A percentile compares a stretch with the other conserved stretches of the same genome.
These are phyloP conservation scores for Phoenicopterus ruber DNA, from an alignment of 2,113 vertebrate genomes.

Conservation along the genomic window DNA sequence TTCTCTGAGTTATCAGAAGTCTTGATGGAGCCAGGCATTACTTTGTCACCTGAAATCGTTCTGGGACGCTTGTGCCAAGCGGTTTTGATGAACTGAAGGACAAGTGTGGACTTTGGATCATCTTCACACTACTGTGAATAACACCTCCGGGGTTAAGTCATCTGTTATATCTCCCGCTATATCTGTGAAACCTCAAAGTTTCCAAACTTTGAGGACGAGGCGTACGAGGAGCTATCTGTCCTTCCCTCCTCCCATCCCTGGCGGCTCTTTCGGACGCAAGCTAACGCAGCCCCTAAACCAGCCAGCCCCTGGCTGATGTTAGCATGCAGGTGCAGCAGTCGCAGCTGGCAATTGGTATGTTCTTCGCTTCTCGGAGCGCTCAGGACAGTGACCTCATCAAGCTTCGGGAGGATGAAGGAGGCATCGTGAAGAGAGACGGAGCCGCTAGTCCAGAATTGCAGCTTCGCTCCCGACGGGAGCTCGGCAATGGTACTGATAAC, in stretches of 20 bases:
- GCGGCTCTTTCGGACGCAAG: accelerated
- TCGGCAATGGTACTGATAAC: not conserved
- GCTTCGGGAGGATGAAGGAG: not conserved
- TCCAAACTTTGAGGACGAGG: not conserved
- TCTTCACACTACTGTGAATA: not conserved
- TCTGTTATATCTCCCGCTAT: not conserved
- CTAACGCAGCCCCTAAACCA: not conserved
- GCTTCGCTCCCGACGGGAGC: not conserved
- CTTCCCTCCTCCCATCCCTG: not conserved
- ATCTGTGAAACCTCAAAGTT: not conserved
- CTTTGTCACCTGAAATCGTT: not conserved
- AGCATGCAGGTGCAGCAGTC: not conserved
- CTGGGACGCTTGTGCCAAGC: not conserved
- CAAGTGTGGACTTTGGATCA: not conserved
- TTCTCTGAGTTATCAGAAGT: not conserved
- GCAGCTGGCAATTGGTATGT: not conserved
- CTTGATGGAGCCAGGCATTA: not conserved
- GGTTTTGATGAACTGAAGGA: not conserved
- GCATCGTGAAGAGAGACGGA: not conserved
- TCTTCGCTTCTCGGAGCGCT: not conserved
- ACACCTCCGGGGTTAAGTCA: not conserved
- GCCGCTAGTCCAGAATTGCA: not conserved
- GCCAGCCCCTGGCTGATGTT: not conserved
- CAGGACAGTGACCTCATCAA: constrained; percentile 12
- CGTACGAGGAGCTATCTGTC: not conserved